Conservation (phyloP, 2,113 vertebrate genomes). For the Bombycilla garrulus region DNA sequence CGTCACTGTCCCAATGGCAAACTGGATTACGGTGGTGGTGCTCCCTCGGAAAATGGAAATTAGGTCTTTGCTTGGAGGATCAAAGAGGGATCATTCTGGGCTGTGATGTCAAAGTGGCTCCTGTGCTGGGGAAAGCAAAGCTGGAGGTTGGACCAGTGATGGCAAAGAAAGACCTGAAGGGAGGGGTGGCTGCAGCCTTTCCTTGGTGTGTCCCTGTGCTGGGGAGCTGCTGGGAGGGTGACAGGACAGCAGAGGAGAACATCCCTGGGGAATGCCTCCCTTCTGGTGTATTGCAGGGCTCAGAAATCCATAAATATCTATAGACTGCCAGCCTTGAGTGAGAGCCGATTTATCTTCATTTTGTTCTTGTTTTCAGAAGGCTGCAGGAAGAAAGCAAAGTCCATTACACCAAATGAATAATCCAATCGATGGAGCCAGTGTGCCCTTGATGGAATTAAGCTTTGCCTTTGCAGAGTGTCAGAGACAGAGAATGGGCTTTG, state of each 20-base stretch:
- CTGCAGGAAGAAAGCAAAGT: conserved; percentile 52
- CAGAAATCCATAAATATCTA: conserved; percentile 20
- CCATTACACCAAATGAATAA: conserved; percentile 62
- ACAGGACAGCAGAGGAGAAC: not conserved
- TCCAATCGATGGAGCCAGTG: conserved; percentile 51
- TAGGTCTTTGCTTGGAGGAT: not conserved
- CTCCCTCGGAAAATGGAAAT: not conserved
- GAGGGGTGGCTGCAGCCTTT: not conserved
- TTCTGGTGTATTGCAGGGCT: not conserved
- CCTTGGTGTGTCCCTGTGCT: not conserved
- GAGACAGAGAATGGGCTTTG: not conserved
- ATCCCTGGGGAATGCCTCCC: not conserved
- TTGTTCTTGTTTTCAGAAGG: conserved; percentile 30
- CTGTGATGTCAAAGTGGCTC: not conserved
- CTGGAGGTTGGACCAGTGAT: not conserved
- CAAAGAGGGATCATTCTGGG: not conserved
- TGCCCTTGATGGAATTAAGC: conserved; percentile 61
- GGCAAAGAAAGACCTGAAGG: not conserved
- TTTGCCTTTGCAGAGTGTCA: conserved; percentile 34
- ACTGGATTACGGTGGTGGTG: not conserved
- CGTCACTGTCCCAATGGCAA: not conserved
- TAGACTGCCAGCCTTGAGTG: conserved; percentile 5
- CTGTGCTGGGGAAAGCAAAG: not conserved
- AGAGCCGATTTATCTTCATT: conserved; percentile 54
- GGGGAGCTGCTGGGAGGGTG: not conserved